Conservation (phyloP, 1,140 invertebrate genomes). For the Helicoverpa armigera region DNA sequence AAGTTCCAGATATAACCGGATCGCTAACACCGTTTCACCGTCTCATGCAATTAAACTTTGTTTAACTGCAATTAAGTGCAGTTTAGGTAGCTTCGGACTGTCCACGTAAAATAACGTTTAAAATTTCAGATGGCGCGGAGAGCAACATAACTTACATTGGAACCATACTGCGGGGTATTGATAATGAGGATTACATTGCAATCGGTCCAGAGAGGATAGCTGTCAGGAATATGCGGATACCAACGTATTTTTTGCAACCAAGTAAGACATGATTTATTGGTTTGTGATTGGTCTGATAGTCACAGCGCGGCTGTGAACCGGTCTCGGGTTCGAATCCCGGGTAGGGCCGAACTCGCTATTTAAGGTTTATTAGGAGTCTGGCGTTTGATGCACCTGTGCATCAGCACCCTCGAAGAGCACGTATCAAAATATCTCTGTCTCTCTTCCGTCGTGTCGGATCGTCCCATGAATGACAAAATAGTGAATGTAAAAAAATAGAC, state of each 20-base stretch:
- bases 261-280: conserved; percentile 58
- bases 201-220: conserved; percentile 76
- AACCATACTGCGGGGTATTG: conserved; percentile 65
- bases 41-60: conserved; percentile 40
- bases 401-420: too few relatives aligned
- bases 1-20: neutral
- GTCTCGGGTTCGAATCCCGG: too few relatives aligned
- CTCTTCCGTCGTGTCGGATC: too few relatives aligned
- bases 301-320: too few relatives aligned
- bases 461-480: too few relatives aligned
- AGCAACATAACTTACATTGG: conserved; percentile 78
- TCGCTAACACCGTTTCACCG: neutral
- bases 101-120: conserved; percentile 9
- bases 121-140: conserved; percentile 72
- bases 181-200: conserved; percentile 78
- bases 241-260: conserved; percentile 76
- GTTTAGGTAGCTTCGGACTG: conserved; percentile 2
- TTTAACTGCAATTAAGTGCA: conserved; percentile 27
- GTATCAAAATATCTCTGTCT: too few relatives aligned
- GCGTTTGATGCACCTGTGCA: too few relatives aligned
- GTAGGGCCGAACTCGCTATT: too few relatives aligned
- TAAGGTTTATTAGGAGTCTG: too few relatives aligned
- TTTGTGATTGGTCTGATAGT: neutral
- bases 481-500: too few relatives aligned
- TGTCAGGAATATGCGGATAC: conserved; percentile 72